Evolutionary conservation across 2,797 vertebrate genomes (phyloP).

Genomic region (Dromococcyx pavoninus): DNA sequence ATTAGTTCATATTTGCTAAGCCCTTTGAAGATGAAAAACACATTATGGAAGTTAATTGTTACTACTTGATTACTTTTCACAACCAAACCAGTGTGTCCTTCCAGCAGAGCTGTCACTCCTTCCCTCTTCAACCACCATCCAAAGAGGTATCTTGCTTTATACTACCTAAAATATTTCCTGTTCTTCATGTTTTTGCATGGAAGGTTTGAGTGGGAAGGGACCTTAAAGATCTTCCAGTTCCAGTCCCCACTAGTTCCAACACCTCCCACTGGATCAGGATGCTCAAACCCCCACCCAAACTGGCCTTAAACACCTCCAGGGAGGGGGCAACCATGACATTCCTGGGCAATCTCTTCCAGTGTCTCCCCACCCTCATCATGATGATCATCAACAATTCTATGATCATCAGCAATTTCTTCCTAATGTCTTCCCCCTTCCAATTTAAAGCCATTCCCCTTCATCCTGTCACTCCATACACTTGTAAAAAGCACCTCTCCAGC

Average conservation of each 20-base stretch:
- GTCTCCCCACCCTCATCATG: not conserved
- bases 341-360: rapidly evolving
- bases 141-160: too few relatives aligned
- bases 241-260: too few relatives aligned
- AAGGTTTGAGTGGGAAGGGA: not conserved
- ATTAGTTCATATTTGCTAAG: not conserved
- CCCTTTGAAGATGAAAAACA: not conserved
- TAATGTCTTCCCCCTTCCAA: too few relatives aligned
- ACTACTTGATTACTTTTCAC: not conserved
- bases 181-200: not conserved
- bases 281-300: not conserved
- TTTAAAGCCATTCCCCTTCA: too few relatives aligned
- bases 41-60: not conserved
- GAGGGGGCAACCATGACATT: rapidly evolving
- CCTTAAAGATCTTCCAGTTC: rapidly evolving
- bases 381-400: too few relatives aligned
- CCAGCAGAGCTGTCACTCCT: too few relatives aligned
- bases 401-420: too few relatives aligned
- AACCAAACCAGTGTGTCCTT: too few relatives aligned
- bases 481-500: too few relatives aligned
- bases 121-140: too few relatives aligned
- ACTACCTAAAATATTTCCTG: too few relatives aligned
- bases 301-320: rapidly evolving
- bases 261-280: rapidly evolving
- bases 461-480: too few relatives aligned